A percentile compares a stretch with the other conserved stretches of the same genome.
Conservation (phyloP, 1,140 invertebrate genomes). For the Drosophila hydei region DNA sequence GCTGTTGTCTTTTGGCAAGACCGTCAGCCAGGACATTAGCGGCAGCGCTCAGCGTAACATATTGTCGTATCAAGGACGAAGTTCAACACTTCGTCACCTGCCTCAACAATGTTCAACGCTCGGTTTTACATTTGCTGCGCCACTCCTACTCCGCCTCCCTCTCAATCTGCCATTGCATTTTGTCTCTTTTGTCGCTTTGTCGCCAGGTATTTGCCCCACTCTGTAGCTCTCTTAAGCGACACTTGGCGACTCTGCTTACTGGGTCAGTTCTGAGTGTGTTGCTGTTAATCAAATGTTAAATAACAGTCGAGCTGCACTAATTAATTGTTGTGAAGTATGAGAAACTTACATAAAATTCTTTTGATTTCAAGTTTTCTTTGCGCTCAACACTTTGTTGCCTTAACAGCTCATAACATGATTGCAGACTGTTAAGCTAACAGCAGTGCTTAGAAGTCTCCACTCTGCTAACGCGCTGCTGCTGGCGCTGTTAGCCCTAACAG, state of each 20-base stretch:
- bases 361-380: neutral
- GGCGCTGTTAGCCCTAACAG: neutral
- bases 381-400: neutral
- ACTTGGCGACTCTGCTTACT: slow-evolving; percentile 35
- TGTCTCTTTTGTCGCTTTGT: slow-evolving; percentile 71
- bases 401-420: neutral
- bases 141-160: neutral
- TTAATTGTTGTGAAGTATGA: too few relatives aligned
- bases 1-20: slow-evolving; percentile 6
- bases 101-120: slow-evolving; percentile 34
- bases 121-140: slow-evolving; percentile 18
- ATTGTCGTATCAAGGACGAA: slow-evolving; percentile 82
- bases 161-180: neutral
- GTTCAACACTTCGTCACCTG: slow-evolving; percentile 68
- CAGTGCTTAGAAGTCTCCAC: slow-evolving; percentile 48
- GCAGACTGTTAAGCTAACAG: neutral
- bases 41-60: slow-evolving; percentile 60
- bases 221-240: slow-evolving; percentile 29
- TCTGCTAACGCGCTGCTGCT: slow-evolving; percentile 20
- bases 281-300: neutral
- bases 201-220: slow-evolving; percentile 17
- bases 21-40: slow-evolving; percentile 18
- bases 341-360: neutral
- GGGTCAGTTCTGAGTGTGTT: slow-evolving; percentile 50
- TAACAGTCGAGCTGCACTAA: neutral